These are phyloP conservation scores for Aethes cnicana DNA, from an alignment of 2,888 invertebrate species.

Conservation along the genomic window DNA sequence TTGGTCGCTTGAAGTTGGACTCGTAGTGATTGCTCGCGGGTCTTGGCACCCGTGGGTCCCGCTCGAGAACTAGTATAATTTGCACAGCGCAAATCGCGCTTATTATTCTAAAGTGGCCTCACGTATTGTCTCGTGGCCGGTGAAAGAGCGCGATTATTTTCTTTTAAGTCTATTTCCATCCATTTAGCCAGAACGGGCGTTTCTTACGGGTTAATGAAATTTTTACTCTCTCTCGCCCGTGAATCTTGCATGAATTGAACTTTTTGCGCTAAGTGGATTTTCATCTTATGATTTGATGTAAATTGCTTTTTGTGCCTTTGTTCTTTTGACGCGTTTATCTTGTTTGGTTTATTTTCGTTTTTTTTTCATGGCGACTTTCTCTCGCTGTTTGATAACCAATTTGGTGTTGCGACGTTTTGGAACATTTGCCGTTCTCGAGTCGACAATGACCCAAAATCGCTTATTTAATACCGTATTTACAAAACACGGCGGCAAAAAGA, in stretches of 20 bases:
- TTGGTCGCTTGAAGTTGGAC: too few relatives aligned
- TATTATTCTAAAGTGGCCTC: slow-evolving; percentile 57
- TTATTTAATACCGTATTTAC: slow-evolving; percentile 30
- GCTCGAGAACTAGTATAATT: slow-evolving; percentile 56
- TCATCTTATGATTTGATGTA: slow-evolving; percentile 29
- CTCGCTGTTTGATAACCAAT: slow-evolving; percentile 8
- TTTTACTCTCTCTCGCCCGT: slow-evolving; percentile 31
- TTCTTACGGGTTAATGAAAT: slow-evolving; percentile 26
- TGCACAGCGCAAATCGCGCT: slow-evolving; percentile 55
- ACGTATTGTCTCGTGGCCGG: slow-evolving; percentile 52
- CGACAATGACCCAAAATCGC: slow-evolving; percentile 23
- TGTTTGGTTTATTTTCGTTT: slow-evolving; percentile 13
- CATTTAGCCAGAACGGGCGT: slow-evolving; percentile 26
- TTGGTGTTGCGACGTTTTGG: slow-evolving; percentile 2
- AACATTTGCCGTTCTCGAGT: background rate
- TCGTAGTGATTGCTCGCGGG: background rate
- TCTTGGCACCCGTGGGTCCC: slow-evolving; percentile 14
- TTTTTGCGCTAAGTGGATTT: slow-evolving; percentile 30
- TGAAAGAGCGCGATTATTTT: slow-evolving; percentile 41
- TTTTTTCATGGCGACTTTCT: slow-evolving; percentile 18
- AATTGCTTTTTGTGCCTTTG: slow-evolving; percentile 28
- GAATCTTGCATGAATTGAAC: slow-evolving; percentile 30
- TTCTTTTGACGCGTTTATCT: slow-evolving; percentile 21
- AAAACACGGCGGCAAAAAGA: slow-evolving; percentile 22
- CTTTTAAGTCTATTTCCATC: slow-evolving; percentile 39